phyloP scores from a whole-genome alignment of 2,113 vertebrate species.

The Malurus melanocephalus region DNA sequence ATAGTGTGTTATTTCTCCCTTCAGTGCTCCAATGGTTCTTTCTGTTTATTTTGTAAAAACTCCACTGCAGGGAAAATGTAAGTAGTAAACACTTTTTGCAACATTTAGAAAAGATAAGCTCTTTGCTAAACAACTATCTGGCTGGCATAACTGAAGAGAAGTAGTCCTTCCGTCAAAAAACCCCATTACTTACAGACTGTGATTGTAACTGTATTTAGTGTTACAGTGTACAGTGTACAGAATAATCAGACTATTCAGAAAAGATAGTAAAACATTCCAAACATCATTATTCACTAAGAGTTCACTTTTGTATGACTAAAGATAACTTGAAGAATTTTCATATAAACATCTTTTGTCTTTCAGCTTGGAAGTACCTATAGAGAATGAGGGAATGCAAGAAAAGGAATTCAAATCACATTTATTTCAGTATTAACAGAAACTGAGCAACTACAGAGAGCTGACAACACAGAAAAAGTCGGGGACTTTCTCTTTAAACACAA shows the following conservation, averaged over 20 bases:
- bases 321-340: not conserved
- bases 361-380: not conserved
- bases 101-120: not conserved
- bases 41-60: not conserved
- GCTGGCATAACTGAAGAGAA: not conserved
- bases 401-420: not conserved
- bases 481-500: not conserved
- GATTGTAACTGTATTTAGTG: not conserved
- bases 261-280: not conserved
- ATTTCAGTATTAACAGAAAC: not conserved
- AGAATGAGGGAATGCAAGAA: not conserved
- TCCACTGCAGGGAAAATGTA: not conserved
- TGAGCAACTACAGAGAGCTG: not conserved
- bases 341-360: not conserved
- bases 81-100: not conserved
- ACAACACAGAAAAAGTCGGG: not conserved
- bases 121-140: not conserved
- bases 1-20: not conserved
- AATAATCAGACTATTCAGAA: not conserved
- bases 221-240: accelerated
- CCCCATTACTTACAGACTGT: not conserved
- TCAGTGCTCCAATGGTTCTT: not conserved
- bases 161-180: not conserved
- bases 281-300: not conserved
- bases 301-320: not conserved